Percentiles rank a stretch among this genome's conserved stretches.
phyloP scores from a whole-genome alignment of 2,113 vertebrate species.

The Haliaeetus leucogaster region DNA sequence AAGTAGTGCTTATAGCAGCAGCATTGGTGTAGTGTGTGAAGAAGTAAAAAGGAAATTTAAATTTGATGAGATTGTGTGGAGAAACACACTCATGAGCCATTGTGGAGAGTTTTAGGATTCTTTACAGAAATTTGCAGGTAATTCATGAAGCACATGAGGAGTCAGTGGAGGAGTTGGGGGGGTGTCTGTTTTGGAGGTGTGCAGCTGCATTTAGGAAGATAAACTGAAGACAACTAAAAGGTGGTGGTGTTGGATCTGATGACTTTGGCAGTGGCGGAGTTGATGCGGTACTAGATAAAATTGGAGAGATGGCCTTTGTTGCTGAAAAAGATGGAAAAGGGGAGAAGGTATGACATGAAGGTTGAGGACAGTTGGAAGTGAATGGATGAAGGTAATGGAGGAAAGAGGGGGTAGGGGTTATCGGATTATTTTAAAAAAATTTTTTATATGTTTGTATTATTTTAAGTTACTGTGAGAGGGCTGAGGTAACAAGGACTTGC shows the following conservation, averaged over 20 bases:
- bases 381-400: background rate
- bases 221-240: background rate
- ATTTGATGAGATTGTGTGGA: background rate
- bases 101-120: background rate
- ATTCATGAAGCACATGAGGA: background rate
- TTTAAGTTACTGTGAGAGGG: background rate
- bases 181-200: background rate
- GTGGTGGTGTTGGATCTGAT: background rate
- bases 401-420: background rate
- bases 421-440: background rate
- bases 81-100: background rate
- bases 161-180: background rate
- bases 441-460: background rate
- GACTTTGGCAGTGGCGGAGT: background rate
- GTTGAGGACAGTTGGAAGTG: background rate
- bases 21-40: background rate
- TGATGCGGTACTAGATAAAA: background rate
- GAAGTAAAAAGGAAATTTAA: background rate
- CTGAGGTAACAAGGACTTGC: background rate
- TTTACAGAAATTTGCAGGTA: background rate
- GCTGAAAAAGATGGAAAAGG: background rate
- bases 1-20: background rate
- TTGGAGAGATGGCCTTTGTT: background rate
- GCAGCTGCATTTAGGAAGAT: background rate
- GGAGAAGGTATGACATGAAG: background rate